These are phyloP conservation scores for Leptura quadrifasciata DNA, from an alignment of 2,888 invertebrate species.

Conservation along the genomic window DNA sequence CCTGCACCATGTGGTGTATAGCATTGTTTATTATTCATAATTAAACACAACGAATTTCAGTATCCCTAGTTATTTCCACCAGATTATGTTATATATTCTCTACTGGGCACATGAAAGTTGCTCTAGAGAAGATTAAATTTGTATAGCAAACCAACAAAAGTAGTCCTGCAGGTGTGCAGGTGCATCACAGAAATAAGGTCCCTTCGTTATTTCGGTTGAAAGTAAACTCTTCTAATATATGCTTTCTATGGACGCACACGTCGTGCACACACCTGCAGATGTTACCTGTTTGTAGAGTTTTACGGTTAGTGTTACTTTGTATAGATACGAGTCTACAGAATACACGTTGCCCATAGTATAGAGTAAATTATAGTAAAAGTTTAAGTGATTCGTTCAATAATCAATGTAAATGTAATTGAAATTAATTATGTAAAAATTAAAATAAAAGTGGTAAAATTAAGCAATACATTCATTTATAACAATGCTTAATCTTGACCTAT, in stretches of 20 bases:
- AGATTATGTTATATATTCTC: neutral
- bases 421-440: neutral
- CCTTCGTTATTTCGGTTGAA: slow-evolving; percentile 16
- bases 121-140: neutral
- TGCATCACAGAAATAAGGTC: slow-evolving; percentile 1
- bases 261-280: slow-evolving; percentile 7
- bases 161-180: slow-evolving; percentile 29
- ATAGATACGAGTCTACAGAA: no score
- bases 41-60: no score
- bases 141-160: slow-evolving; percentile 27
- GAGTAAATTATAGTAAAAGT: neutral
- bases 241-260: slow-evolving; percentile 9
- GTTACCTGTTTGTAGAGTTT: neutral
- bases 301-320: neutral
- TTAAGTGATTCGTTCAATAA: neutral
- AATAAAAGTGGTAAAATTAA: neutral
- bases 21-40: no score
- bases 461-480: no score
- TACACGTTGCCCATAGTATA: neutral
- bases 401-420: neutral
- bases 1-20: no score
- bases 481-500: no score
- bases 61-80: no score
- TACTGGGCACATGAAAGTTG: neutral
- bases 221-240: slow-evolving; percentile 16